Percentiles rank a stretch among this genome's conserved stretches.
These are phyloP conservation scores for Anarhynchus alexandrinus DNA, from an alignment of 2,113 vertebrate species.

Conservation along the genomic window DNA sequence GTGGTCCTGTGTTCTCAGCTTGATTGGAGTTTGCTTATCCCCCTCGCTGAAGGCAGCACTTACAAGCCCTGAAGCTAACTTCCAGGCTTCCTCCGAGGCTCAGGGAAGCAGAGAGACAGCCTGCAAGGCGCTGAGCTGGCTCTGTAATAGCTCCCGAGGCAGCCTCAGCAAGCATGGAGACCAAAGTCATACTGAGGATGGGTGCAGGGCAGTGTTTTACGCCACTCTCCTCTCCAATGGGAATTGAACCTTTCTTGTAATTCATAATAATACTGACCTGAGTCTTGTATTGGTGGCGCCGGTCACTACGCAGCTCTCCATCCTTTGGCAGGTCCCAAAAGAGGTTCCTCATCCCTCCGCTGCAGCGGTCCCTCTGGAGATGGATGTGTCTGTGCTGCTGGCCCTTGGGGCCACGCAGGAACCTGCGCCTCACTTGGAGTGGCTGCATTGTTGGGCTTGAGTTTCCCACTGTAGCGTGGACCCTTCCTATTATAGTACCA, in stretches of 20 bases:
- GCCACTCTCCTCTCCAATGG: not conserved
- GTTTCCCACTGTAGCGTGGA: not conserved
- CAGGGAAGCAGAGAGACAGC: not conserved
- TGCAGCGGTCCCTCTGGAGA: not conserved
- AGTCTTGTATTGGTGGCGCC: not conserved
- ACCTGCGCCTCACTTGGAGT: fast-evolving
- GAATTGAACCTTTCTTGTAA: not conserved
- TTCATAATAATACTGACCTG: not conserved
- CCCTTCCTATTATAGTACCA: fast-evolving
- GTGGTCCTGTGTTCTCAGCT: not conserved
- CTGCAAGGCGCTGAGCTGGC: not conserved
- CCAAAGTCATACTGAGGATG: not conserved
- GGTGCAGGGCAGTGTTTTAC: not conserved
- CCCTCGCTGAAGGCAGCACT: not conserved
- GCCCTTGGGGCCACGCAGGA: not conserved
- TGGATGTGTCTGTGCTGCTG: not conserved
- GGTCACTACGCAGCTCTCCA: not conserved
- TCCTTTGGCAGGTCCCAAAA: not conserved
- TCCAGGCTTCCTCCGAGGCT: not conserved
- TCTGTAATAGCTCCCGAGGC: not conserved
- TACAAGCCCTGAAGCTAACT: not conserved
- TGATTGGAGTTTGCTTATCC: not conserved
- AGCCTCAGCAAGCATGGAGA: not conserved
- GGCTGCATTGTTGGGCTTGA: not conserved
- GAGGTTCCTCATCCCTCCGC: no score